A percentile compares a stretch with the other conserved stretches of the same genome.
These are phyloP conservation scores for Drosophila auraria DNA, from an alignment of 1,140 invertebrate genomes.

Conservation along the genomic window DNA sequence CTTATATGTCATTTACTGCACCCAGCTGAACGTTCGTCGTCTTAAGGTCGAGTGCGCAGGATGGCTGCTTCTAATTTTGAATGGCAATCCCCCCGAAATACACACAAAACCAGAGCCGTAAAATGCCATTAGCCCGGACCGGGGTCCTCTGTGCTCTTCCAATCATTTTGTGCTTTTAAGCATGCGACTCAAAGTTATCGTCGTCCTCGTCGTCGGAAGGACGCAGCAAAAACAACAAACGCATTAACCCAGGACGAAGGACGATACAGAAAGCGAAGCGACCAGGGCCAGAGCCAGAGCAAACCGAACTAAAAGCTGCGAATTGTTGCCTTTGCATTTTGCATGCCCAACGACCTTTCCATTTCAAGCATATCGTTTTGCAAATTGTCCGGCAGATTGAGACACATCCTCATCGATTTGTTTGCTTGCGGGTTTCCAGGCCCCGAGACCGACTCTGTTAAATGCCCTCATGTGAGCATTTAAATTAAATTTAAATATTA, in stretches of 20 bases:
- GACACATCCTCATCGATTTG: constrained; percentile 69
- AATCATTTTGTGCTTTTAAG: constrained; percentile 76
- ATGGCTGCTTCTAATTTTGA: constrained; percentile 49
- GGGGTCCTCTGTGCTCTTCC: constrained; percentile 46
- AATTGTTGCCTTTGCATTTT: constrained; percentile 63
- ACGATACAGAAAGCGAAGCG: constrained; percentile 6
- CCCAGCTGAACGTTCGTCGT: constrained; percentile 55
- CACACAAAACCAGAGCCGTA: constrained; percentile 41
- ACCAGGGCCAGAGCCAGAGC: background rate
- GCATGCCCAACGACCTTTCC: constrained; percentile 59
- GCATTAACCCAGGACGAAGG: constrained; percentile 49
- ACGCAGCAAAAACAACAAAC: constrained; percentile 60
- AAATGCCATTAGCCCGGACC: constrained; percentile 64
- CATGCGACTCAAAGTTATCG: constrained; percentile 73
- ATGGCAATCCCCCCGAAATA: constrained; percentile 38
- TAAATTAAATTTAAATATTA: constrained; percentile 85
- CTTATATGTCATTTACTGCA: constrained; percentile 64
- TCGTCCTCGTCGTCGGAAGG: background rate
- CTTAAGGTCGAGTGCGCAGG: constrained; percentile 46
- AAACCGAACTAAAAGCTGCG: constrained; percentile 43
- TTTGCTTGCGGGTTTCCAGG: constrained; percentile 45
- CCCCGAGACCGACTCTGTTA: constrained; percentile 30
- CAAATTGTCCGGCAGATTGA: constrained; percentile 76
- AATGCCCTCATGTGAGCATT: constrained; percentile 82
- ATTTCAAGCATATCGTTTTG: constrained; percentile 56